These are phyloP conservation scores for Pangasius macronema DNA, from an alignment of 2,797 vertebrate genomes.

Conservation along the genomic window DNA sequence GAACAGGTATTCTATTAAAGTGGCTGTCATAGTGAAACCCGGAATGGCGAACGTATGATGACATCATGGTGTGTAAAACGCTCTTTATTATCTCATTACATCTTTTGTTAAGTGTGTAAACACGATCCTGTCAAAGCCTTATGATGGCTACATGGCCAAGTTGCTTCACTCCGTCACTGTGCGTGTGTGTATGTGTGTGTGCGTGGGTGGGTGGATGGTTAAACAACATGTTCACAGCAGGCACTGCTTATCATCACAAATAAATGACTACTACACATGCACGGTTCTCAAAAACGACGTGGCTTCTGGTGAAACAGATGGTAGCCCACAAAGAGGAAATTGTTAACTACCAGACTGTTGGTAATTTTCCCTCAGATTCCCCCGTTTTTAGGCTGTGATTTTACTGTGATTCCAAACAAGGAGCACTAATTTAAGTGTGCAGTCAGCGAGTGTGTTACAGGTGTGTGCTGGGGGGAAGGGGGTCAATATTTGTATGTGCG, in stretches of 20 bases:
- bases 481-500: neutral
- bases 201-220: neutral
- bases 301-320: neutral
- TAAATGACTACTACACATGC: neutral
- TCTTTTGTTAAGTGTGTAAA: neutral
- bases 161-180: neutral
- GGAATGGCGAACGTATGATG: neutral
- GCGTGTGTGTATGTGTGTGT: neutral
- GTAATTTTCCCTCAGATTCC: neutral
- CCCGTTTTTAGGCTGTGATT: too few species aligned
- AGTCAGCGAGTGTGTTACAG: neutral
- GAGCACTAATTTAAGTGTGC: neutral
- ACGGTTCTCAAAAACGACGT: neutral
- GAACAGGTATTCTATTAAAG: neutral
- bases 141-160: neutral
- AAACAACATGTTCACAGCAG: constrained; percentile 5
- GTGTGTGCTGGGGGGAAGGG: neutral
- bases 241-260: neutral
- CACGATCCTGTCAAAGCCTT: neutral
- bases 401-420: neutral
- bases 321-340: neutral
- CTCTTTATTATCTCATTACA: neutral
- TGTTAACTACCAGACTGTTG: neutral
- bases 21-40: neutral
- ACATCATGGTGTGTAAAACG: neutral